Conservation (phyloP, 2,113 vertebrate species). For the Sarotherodon lohbergeri region DNA sequence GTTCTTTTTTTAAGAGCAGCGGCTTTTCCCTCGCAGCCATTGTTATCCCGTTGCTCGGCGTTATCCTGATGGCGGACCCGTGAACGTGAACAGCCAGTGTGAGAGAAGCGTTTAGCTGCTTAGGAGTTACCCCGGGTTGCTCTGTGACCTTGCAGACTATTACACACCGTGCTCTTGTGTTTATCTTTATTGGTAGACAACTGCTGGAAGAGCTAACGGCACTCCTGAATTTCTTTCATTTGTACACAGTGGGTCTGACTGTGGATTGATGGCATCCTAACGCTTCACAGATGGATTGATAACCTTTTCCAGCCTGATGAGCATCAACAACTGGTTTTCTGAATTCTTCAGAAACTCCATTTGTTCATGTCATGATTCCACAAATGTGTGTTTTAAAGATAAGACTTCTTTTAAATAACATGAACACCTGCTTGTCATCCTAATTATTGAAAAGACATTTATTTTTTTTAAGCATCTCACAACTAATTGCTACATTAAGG, state of each 20-base stretch:
- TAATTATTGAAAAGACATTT: not conserved
- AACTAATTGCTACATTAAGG: not conserved
- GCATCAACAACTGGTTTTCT: not conserved
- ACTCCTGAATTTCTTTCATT: not conserved
- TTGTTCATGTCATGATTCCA: not conserved
- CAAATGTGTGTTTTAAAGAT: not conserved
- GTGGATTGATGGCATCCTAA: not conserved
- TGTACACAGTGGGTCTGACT: not conserved
- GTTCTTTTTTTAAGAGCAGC: not conserved
- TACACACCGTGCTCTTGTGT: not conserved
- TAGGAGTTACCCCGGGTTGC: not conserved
- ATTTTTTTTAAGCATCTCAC: not conserved
- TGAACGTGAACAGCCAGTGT: not conserved
- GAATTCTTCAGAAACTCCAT: not conserved
- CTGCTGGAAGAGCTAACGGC: not conserved
- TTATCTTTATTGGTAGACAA: not conserved
- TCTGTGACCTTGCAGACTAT: not conserved
- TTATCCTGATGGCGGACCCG: not conserved
- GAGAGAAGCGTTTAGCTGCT: not conserved
- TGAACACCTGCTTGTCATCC: accelerated
- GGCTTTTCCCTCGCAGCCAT: not conserved
- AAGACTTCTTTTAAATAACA: not conserved
- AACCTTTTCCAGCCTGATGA: not conserved
- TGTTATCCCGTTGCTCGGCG: not conserved
- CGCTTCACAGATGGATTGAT: not conserved